Evolutionary conservation across 1,140 invertebrate species (phyloP), one percentile per base, ranked within the genome.

Genomic region (Eurosta solidaginis): DNA sequence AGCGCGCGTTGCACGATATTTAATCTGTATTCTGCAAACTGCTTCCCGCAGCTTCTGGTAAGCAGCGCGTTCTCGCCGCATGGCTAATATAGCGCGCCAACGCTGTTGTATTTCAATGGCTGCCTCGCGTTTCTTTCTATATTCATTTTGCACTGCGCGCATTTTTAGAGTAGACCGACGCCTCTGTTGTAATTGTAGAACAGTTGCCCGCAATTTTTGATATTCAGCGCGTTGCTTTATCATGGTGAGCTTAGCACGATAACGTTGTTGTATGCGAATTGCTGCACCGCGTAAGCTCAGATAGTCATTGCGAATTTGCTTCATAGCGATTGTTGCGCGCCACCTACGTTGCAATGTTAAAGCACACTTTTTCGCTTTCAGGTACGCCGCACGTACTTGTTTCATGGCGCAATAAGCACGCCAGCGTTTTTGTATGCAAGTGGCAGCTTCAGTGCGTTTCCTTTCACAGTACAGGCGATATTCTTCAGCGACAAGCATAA

Each of bases 31-130:
- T 3, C 25, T 73, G 1, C 90, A 77, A 0, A 84, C 82, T 7
- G 88, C 78, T 2, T 78, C 80, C 76, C 82, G 88, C 0, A 89
- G 78, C 45, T 82, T 22, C 6, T 74, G 54, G 45, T 82, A 87
- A 49, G 80, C 74, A 3, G 40, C 14, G 17, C 79, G 76, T 33
- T 83, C 76, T 5, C 9, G 20, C 0, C 77, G 63, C 84, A 86
- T 84, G 0, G 54, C 49, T 25, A 80, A 44, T 42, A 42, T 42
- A 0, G 78, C 80, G 59, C 80, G 63, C n/a, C 33, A 78, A 12
- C 52, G 63, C 27, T 49, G 36, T 47, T 87, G 85, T 6, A 87
- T 10, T 0, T 20, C 77, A 17, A 82, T 78, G 3, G 78, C 68
- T 2, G 81, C 73, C 5, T 80, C 12, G 0, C 81, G 77, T 14